Conservation (phyloP, 2,797 vertebrate species). For the Sciurus vulgaris region DNA sequence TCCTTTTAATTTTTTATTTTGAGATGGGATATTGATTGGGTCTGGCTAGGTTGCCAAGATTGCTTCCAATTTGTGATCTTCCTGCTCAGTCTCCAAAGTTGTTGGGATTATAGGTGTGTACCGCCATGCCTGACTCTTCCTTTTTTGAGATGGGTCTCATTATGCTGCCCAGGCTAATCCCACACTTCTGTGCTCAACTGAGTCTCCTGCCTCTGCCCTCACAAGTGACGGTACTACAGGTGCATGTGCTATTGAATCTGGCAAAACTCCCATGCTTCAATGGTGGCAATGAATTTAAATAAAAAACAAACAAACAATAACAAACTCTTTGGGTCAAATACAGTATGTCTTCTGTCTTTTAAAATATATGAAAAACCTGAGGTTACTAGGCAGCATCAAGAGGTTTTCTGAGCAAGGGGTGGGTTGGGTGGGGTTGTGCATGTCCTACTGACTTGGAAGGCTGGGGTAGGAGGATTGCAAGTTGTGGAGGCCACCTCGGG, state of each 20-base stretch:
- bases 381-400: constrained; percentile 48
- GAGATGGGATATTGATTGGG: too few species aligned
- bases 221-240: neutral
- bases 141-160: neutral
- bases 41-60: too few species aligned
- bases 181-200: neutral
- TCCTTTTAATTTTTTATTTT: too few species aligned
- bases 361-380: constrained; percentile 59
- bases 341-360: neutral
- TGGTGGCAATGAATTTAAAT: constrained; percentile 33
- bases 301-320: neutral
- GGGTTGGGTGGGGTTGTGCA: too few species aligned
- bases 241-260: neutral
- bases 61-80: too few species aligned
- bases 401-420: neutral
- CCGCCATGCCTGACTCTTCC: too few species aligned
- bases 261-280: constrained; percentile 16
- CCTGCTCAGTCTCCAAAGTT: too few species aligned
- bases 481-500: too few species aligned
- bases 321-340: neutral
- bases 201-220: neutral
- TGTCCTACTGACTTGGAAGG: too few species aligned
- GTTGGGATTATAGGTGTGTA: too few species aligned
- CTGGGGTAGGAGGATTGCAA: too few species aligned
- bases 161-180: neutral